Evolutionary conservation across 2,888 invertebrate genomes (phyloP), one percentile per base, ranked within the genome.

Genomic region (Drosophila conformis): DNA sequence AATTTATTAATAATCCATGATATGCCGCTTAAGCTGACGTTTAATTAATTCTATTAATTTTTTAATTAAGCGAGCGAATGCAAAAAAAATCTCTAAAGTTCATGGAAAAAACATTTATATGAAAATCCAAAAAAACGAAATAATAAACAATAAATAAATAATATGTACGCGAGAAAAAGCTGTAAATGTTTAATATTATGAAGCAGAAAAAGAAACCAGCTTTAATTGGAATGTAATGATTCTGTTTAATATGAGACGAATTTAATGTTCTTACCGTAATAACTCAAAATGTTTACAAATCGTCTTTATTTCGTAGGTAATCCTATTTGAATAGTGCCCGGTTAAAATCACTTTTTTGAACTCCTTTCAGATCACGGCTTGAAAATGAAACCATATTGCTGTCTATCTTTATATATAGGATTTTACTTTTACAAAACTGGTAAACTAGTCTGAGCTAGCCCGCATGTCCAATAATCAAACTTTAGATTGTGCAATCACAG

Each of bases 1-100:
- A 77, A 90, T 87, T 80, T 87, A 87, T 90, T 85, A 90, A 79
- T 76, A 84, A 67, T 56, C 75, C 75, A 90, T 87, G 89, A 90
- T 90, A 90, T 73, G 69, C 58, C 82, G 87, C 72, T 77, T 90
- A 88, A 86, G 73, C 83, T 82, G 88, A 78, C 88, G 73, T 85
- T 88, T 88, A 88, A 85, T 85, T 88, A 85, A 85, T 86, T 83
- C 73, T 66, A 80, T 87, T 85, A 73, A 84, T 78, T 82, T 84
- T 83, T 79, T 79, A 62, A 77, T 82, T 69, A 74, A 49, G 46
- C 57, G 54, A 38, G 15, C 40, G 27, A 51, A 36, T 31, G n/a
- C 0, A 38, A 21, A 48, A 56, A 56, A 56, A 64, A 42, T 79
- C 59, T 29, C 46, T 73, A 25, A 25, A 25, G 76, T 83, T 65